Conservation (phyloP, 1,140 invertebrate genomes). For the Bemisia tabaci region DNA sequence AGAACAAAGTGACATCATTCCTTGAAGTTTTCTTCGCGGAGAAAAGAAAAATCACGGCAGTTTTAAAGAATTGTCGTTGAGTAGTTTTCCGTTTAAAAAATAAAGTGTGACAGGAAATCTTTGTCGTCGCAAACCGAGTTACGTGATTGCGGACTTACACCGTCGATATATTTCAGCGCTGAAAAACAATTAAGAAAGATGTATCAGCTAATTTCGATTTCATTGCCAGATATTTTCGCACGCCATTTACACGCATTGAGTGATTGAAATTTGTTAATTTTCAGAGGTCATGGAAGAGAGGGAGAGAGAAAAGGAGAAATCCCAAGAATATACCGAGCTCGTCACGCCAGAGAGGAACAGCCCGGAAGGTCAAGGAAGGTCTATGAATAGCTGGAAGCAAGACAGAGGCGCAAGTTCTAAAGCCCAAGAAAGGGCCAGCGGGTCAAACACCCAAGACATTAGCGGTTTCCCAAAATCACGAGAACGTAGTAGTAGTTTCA, state of each 20-base stretch:
- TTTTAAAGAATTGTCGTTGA: no score
- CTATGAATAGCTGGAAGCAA: no score
- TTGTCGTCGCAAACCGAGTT: no score
- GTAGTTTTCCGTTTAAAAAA: no score
- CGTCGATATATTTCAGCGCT: background rate
- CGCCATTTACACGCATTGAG: background rate
- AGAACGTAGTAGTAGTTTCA: background rate
- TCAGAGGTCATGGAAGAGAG: background rate
- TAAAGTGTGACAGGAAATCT: no score
- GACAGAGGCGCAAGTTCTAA: no score
- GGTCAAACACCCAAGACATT: background rate
- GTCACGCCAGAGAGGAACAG: background rate
- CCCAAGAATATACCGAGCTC: background rate
- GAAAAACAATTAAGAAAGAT: background rate
- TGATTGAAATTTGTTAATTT: background rate
- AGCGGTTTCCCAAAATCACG: background rate
- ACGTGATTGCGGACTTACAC: no score
- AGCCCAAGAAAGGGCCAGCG: background rate
- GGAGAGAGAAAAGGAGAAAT: background rate
- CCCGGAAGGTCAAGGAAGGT: background rate
- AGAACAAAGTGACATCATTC: no score
- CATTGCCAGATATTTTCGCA: no score
- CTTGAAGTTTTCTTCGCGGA: no score
- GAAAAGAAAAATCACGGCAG: no score
- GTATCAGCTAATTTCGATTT: background rate